phyloP scores from a whole-genome alignment of 53 echinoderm and acorn worm genomes.

The Paracentrotus lividus region DNA sequence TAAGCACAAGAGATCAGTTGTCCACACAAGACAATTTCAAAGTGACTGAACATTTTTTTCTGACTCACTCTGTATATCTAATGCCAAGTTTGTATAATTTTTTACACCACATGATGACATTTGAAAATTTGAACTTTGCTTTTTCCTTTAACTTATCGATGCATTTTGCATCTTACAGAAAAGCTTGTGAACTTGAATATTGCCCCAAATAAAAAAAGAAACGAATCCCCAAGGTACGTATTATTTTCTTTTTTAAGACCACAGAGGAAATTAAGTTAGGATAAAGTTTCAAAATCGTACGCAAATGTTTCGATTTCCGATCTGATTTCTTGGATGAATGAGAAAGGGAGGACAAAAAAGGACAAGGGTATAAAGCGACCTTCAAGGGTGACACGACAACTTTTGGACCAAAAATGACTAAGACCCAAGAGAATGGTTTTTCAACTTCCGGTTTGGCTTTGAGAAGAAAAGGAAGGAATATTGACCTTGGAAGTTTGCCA shows the following conservation, averaged over 20 bases:
- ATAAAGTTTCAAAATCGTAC: constrained; percentile 35
- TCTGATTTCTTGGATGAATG: constrained; percentile 29
- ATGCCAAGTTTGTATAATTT: background rate
- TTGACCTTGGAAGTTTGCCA: constrained; percentile 34
- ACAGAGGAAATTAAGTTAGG: constrained; percentile 59
- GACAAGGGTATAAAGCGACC: background rate
- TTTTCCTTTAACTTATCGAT: background rate
- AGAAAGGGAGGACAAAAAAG: background rate
- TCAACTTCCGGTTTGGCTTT: constrained; percentile 11
- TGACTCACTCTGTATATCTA: too few relatives aligned
- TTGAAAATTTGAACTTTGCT: too few relatives aligned
- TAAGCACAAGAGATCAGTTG: too few relatives aligned
- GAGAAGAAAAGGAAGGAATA: constrained; percentile 31
- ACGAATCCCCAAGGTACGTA: background rate
- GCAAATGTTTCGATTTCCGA: constrained; percentile 47
- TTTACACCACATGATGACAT: background rate
- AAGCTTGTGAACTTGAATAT: constrained; percentile 25
- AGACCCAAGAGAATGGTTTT: constrained; percentile 1
- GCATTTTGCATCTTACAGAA: background rate
- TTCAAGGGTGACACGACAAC: constrained; percentile 51
- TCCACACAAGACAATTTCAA: too few relatives aligned
- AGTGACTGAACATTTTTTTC: too few relatives aligned
- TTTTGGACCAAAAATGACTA: constrained; percentile 34
- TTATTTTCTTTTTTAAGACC: constrained; percentile 61
- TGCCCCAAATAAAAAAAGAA: constrained; percentile 11